phyloP scores from a whole-genome alignment of 1,140 invertebrate genomes.

The Carposina sasakii region DNA sequence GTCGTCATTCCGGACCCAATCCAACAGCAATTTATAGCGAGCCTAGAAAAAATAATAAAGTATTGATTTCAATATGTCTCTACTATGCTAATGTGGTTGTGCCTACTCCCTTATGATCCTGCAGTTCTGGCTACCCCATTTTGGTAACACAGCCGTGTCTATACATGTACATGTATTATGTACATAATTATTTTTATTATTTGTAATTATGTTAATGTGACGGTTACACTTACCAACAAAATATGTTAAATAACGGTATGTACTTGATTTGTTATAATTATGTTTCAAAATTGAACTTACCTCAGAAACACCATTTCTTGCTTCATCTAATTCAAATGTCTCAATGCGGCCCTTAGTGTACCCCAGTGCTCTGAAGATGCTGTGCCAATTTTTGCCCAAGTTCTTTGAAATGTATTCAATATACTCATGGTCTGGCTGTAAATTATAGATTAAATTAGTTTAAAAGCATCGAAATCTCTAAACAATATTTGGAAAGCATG shows the following conservation, averaged over 20 bases:
- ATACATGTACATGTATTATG: no score
- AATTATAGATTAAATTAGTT: constrained; percentile 16
- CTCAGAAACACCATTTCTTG: constrained; percentile 55
- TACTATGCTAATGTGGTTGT: no score
- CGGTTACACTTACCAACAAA: no score
- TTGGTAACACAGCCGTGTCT: no score
- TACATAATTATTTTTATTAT: no score
- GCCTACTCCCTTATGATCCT: no score
- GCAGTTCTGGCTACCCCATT: no score
- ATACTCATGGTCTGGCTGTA: constrained; percentile 58
- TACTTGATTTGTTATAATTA: no score
- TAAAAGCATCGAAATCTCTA: not conserved
- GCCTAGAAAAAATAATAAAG: constrained; percentile 59
- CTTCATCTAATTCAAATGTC: constrained; percentile 51
- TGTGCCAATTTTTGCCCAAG: constrained; percentile 57
- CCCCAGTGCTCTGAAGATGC: constrained; percentile 46
- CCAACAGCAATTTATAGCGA: constrained; percentile 75
- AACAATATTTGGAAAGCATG: not conserved
- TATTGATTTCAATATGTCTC: no score
- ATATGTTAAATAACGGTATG: no score
- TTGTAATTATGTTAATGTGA: no score
- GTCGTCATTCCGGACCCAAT: constrained; percentile 73
- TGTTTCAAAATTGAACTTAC: constrained; percentile 26
- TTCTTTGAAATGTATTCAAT: constrained; percentile 61
- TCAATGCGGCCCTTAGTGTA: constrained; percentile 56